These are phyloP conservation scores for Equus quagga DNA, from an alignment of 2,113 vertebrate genomes.

Conservation along the genomic window DNA sequence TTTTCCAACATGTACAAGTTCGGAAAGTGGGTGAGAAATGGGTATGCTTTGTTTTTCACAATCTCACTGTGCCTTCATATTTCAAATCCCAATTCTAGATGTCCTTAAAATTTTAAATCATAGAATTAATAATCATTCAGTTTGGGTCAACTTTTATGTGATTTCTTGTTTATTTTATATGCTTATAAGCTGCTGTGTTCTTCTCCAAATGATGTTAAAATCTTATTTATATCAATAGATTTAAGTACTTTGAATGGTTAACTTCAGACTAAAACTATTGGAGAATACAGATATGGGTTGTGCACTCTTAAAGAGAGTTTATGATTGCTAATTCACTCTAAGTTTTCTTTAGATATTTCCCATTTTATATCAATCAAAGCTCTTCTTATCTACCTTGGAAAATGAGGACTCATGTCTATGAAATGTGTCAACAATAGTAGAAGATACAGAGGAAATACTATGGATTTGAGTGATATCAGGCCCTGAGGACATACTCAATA, in stretches of 20 bases:
- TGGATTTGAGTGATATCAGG: neutral
- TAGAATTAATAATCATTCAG: constrained; percentile 9
- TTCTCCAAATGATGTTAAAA: constrained; percentile 22
- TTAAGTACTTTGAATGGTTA: neutral
- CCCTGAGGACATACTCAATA: neutral
- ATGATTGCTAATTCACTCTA: neutral
- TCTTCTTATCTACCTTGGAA: constrained; percentile 11
- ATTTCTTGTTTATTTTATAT: neutral
- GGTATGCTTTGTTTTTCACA: neutral
- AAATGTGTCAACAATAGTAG: neutral
- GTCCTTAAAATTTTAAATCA: constrained; percentile 23
- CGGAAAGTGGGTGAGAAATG: neutral
- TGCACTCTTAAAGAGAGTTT: neutral
- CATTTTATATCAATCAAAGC: neutral
- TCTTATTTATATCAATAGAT: constrained; percentile 11
- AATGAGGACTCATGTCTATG: neutral
- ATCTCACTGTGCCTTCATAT: neutral
- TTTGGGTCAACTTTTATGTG: neutral
- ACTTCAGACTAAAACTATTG: neutral
- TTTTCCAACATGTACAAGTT: constrained; percentile 8
- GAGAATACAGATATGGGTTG: neutral
- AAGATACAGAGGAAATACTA: neutral
- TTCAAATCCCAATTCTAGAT: neutral
- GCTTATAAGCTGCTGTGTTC: neutral
- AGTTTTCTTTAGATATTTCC: neutral